phyloP scores from a whole-genome alignment of 1,140 invertebrate species.

The Pseudoatta argentina region DNA sequence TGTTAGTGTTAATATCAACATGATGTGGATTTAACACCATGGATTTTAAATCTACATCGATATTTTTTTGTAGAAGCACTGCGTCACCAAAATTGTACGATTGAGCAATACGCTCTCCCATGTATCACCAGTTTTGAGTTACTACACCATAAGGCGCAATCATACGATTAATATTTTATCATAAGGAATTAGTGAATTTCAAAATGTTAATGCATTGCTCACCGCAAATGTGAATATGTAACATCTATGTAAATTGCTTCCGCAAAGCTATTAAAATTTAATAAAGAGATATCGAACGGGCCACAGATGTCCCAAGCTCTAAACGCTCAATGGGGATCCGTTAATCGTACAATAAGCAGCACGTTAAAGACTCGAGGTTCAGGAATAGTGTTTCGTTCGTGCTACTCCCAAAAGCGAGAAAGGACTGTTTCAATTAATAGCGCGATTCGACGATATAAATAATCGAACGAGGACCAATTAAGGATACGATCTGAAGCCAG shows the following conservation, averaged over 20 bases:
- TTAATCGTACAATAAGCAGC: constrained; percentile 39
- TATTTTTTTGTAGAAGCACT: not conserved
- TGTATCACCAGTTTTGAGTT: constrained; percentile 17
- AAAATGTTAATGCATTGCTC: constrained; percentile 22
- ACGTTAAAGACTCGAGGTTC: not conserved
- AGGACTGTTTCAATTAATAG: constrained; percentile 40
- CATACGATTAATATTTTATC: constrained; percentile 47
- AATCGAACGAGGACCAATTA: constrained; percentile 57
- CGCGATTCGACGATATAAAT: constrained; percentile 52
- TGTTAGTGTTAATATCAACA: too few relatives aligned
- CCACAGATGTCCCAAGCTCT: constrained; percentile 3
- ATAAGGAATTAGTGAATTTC: constrained; percentile 21
- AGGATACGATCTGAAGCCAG: constrained; percentile 50
- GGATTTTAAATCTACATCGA: too few relatives aligned
- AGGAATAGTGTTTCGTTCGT: not conserved
- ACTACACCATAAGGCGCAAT: not conserved
- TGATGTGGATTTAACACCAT: too few relatives aligned
- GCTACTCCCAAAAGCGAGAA: constrained; percentile 12
- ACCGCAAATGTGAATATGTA: constrained; percentile 21
- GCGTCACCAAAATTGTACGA: not conserved
- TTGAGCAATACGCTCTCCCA: not conserved
- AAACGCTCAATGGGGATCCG: not conserved
- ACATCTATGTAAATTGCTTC: constrained; percentile 29
- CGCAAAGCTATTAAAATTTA: constrained; percentile 45
- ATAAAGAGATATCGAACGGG: constrained; percentile 37